Evolutionary conservation across 2,113 vertebrate genomes (phyloP), one percentile per base, ranked within the genome.

Genomic region (Ochotona curzoniae): DNA sequence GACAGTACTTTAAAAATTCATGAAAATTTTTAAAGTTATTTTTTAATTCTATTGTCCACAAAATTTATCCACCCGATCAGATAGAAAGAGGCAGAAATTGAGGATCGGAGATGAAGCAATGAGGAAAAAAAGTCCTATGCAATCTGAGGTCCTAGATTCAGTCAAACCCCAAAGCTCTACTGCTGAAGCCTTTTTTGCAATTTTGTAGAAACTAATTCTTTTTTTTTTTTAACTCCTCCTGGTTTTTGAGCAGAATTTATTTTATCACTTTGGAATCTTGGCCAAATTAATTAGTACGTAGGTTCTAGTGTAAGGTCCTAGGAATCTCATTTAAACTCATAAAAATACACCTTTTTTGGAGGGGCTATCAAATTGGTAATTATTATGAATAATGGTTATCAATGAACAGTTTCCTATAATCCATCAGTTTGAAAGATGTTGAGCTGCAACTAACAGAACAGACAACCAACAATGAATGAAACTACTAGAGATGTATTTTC

Each of bases 371-470:
- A 13, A 84, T 17, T 35, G 32, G 63, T 32, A 64, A 82, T 87
- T 64, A 75, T 81, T 84, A 90, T 26, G 32, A 83, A 60, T 61
- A 60, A 67, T 32, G 38, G 8, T 60, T 61, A 35, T 67, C 49
- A 83, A 73, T 28, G 79, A 61, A 49, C 35, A 47, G 49, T 94
- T 85, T 84, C 66, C 54, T 75, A 13, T 44, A 38, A 81, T 85
- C 91, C 70, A 81, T 92, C 54, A 66, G 20, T 88, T 89, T 80
- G 61, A 35, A 90, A 75, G 51, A 17, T 69, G 70, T 30, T 94
- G 69, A 95, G 44, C 75, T 87, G 14, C 49, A 88, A 74, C 73
- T 30, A 84, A 44, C 11, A 80, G 15, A 90, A 92, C 7, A 25
- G 1, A 30, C 71, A 89, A 67, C 18, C 44, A 94, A 86, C 32